phyloP scores from a whole-genome alignment of 2,113 vertebrate genomes.

The Erythrocebus patas region DNA sequence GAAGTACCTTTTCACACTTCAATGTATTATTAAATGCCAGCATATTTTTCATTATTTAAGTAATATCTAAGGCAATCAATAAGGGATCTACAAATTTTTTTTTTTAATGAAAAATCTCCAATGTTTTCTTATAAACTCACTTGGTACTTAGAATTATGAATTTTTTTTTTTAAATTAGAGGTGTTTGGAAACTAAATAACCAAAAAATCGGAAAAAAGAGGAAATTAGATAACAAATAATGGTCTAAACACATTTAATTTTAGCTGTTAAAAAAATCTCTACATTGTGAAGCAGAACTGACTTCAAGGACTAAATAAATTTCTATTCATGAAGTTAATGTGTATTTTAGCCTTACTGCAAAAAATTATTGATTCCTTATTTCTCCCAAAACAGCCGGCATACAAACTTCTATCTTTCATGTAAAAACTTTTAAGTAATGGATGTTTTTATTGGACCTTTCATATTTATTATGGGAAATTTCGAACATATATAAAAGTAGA shows the following conservation, averaged over 20 bases:
- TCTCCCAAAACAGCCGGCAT: background rate
- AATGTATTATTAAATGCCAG: background rate
- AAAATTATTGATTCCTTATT: slow-evolving; percentile 7
- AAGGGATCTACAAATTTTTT: background rate
- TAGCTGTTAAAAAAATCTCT: background rate
- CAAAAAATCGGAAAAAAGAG: background rate
- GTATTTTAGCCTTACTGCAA: background rate
- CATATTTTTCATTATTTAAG: background rate
- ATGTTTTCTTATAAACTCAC: slow-evolving; percentile 22
- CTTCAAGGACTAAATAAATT: background rate
- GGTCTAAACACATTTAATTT: background rate
- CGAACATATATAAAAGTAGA: background rate
- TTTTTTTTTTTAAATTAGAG: background rate
- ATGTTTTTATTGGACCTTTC: background rate
- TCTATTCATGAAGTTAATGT: background rate
- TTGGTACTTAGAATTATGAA: background rate
- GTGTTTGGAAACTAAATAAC: background rate
- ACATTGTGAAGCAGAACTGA: background rate
- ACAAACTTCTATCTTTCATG: background rate
- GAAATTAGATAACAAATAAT: background rate
- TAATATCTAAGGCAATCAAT: background rate
- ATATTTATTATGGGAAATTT: background rate
- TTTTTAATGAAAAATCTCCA: background rate
- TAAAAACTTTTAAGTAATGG: background rate
- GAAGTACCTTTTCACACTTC: background rate